Percentiles rank a stretch among this genome's conserved stretches.
Evolutionary conservation across 2,888 invertebrate species (phyloP).

Genomic region (Ectobius pallidus): DNA sequence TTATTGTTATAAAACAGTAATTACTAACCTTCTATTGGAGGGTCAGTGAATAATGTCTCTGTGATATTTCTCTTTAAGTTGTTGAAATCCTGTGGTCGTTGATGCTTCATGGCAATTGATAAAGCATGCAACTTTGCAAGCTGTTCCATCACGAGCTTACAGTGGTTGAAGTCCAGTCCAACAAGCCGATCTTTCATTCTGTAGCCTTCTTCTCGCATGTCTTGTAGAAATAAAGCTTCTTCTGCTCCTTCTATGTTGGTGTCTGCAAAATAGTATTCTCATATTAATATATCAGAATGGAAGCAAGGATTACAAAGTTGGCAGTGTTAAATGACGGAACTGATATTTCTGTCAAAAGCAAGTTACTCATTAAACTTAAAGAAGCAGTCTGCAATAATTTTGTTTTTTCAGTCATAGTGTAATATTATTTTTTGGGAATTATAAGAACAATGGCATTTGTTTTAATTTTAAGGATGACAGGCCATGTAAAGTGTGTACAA

Average conservation of each 20-base stretch:
- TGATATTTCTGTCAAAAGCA: too few relatives aligned
- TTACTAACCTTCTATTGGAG: not conserved
- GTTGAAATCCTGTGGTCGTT: conserved; percentile 25
- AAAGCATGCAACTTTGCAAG: conserved; percentile 43
- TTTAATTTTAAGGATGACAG: too few relatives aligned
- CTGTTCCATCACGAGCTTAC: conserved; percentile 41
- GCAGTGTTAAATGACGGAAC: too few relatives aligned
- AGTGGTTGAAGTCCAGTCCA: conserved; percentile 42
- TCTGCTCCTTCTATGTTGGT: not conserved
- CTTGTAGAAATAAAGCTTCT: conserved; percentile 42
- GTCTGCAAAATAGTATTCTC: not conserved
- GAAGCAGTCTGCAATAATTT: too few relatives aligned
- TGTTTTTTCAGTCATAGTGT: too few relatives aligned
- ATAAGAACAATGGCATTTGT: too few relatives aligned
- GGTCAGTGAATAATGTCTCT: not conserved
- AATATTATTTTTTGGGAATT: too few relatives aligned
- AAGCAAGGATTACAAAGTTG: too few relatives aligned
- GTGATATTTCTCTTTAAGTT: not conserved
- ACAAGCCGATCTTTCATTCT: conserved; percentile 42
- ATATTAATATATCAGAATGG: too few relatives aligned
- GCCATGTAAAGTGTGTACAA: too few relatives aligned
- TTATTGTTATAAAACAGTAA: too few relatives aligned
- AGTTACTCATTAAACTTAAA: too few relatives aligned
- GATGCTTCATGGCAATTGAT: conserved; percentile 32
- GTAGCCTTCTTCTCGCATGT: conserved; percentile 43